Percentiles rank a stretch among this genome's conserved stretches.
Conservation (phyloP, 2,888 invertebrate genomes). For the Sphaeridia pumilis region DNA sequence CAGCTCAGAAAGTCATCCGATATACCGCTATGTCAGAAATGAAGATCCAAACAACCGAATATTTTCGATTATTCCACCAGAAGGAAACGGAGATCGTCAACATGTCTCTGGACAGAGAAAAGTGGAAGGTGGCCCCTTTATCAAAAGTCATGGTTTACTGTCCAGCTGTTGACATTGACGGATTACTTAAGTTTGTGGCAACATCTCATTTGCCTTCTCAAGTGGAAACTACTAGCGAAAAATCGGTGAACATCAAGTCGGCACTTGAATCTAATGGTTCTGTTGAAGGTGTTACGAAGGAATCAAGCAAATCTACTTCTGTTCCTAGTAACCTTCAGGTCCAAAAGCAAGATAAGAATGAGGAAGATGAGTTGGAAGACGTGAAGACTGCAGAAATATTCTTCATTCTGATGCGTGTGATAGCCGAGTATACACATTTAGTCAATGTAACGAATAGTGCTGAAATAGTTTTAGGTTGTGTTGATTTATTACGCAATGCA, state of each 20-base stretch:
- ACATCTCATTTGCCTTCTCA: not conserved
- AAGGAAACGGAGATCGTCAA: constrained; percentile 33
- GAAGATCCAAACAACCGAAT: constrained; percentile 34
- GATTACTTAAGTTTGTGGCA: constrained; percentile 17
- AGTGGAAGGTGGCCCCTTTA: constrained; percentile 29
- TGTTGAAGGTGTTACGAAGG: not conserved
- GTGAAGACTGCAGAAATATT: constrained; percentile 34
- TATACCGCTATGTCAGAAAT: constrained; percentile 33
- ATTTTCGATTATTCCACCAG: constrained; percentile 31
- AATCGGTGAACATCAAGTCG: constrained; percentile 1
- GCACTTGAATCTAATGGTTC: constrained; percentile 1
- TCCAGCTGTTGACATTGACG: constrained; percentile 22
- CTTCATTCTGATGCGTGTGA: constrained; percentile 31
- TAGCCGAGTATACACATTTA: constrained; percentile 34
- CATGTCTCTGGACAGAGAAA: constrained; percentile 31
- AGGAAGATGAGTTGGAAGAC: not conserved
- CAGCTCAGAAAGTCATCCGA: constrained; percentile 19
- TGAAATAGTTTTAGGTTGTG: constrained; percentile 43
- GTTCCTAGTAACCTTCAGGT: not conserved
- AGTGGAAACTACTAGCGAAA: constrained; percentile 11
- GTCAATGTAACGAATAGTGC: constrained; percentile 31
- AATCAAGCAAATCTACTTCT: not conserved
- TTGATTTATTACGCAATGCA: constrained; percentile 77
- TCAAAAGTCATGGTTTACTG: constrained; percentile 28
- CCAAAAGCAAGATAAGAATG: constrained; percentile 5